phyloP scores from a whole-genome alignment of 2,797 vertebrate genomes.

The Parauchenoglanis punctatus region DNA sequence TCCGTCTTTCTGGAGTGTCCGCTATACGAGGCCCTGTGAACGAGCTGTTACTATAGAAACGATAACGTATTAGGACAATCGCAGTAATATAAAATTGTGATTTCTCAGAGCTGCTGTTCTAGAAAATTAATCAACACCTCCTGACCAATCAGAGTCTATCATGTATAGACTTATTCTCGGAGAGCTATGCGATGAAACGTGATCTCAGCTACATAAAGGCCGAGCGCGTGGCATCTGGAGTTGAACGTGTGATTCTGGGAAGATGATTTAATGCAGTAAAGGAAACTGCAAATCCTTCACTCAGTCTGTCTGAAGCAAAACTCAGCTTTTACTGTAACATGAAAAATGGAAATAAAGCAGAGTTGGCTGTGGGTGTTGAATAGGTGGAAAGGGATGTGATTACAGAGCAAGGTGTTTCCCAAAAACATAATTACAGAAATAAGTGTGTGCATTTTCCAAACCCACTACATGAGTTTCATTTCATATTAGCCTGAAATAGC shows the following conservation, averaged over 20 bases:
- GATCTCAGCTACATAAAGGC: neutral
- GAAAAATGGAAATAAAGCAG: constrained; percentile 6
- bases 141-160: neutral
- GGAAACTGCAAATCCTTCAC: neutral
- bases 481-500: neutral
- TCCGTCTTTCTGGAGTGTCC: neutral
- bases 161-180: neutral
- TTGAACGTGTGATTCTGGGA: neutral
- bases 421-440: neutral
- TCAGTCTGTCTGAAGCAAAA: neutral
- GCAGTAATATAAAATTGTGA: neutral
- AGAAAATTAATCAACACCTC: neutral
- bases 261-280: neutral
- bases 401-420: constrained; percentile 3
- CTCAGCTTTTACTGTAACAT: neutral
- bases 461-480: neutral
- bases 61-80: neutral
- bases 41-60: neutral
- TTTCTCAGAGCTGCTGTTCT: neutral
- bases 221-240: neutral
- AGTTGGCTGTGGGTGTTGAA: neutral
- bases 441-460: constrained; percentile 1
- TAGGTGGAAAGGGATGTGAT: constrained; percentile 11
- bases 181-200: neutral
- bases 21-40: neutral